These are phyloP conservation scores for Drosophila grimshawi DNA, from an alignment of 1,140 invertebrate species.

Conservation along the genomic window DNA sequence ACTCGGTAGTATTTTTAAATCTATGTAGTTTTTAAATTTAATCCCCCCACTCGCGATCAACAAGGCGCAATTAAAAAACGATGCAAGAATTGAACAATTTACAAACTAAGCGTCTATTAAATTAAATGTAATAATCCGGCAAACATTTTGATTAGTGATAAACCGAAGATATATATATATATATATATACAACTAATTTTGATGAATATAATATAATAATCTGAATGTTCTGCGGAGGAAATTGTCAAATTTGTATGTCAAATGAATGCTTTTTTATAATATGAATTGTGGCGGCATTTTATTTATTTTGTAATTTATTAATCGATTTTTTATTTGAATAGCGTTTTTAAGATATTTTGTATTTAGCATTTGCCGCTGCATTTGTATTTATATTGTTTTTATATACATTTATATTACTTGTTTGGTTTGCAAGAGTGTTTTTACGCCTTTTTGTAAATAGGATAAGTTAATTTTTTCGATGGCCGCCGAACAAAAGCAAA, in stretches of 20 bases:
- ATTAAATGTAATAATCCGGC: conserved; percentile 27
- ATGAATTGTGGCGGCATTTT: not conserved
- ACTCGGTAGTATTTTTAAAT: conserved; percentile 73
- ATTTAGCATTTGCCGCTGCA: conserved; percentile 10
- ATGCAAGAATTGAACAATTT: conserved; percentile 52
- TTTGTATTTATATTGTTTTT: conserved; percentile 45
- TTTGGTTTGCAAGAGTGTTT: conserved; percentile 30
- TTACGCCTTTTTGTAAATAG: conserved; percentile 69
- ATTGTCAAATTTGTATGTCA: not conserved
- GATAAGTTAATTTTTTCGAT: conserved; percentile 62
- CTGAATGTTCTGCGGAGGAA: not conserved
- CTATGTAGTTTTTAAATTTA: conserved; percentile 68
- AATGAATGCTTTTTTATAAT: conserved; percentile 10
- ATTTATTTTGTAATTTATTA: conserved; percentile 2
- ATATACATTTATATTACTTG: conserved; percentile 25
- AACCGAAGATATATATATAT: not conserved
- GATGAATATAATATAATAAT: not conserved
- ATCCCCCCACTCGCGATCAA: conserved; percentile 50
- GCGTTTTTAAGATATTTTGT: conserved; percentile 6
- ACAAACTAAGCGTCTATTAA: conserved; percentile 33
- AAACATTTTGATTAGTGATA: conserved; percentile 14
- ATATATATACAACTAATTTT: conserved; percentile 5
- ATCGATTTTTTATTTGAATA: not conserved
- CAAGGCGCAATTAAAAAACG: conserved; percentile 57
- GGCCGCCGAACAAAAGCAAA: conserved; percentile 1